Evolutionary conservation across 2,888 invertebrate genomes (phyloP).

Genomic region (Conops quadrifasciatus): DNA sequence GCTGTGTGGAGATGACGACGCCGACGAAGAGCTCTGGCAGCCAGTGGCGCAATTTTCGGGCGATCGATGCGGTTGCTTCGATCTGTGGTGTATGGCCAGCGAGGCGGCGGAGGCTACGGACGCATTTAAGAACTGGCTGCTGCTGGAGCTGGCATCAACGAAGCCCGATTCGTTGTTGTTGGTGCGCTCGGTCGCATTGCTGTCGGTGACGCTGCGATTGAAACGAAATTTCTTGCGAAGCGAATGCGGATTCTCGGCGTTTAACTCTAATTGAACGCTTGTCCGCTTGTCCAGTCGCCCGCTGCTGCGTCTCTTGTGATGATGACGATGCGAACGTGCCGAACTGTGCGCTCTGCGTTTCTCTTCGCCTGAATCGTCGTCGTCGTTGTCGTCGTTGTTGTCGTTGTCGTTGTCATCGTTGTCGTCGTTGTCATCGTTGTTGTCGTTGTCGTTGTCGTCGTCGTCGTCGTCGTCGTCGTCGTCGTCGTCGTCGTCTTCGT

Average conservation of each 20-base stretch:
- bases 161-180: conserved; percentile 60
- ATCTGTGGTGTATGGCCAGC: conserved; percentile 6
- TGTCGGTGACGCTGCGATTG: conserved; percentile 50
- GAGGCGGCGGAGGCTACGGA: conserved; percentile 38
- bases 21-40: conserved; percentile 41
- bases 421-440: too few species aligned
- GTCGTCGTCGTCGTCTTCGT: conserved; percentile 55
- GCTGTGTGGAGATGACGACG: conserved; percentile 34
- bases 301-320: conserved; percentile 55
- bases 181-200: conserved; percentile 38
- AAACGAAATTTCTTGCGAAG: conserved; percentile 64
- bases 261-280: conserved; percentile 52
- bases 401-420: conserved; percentile 51
- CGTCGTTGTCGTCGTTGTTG: conserved; percentile 56
- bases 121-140: conserved; percentile 52
- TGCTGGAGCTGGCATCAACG: conserved; percentile 58
- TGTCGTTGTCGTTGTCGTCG: too few species aligned
- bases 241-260: conserved; percentile 55
- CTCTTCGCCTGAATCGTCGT: conserved; percentile 51
- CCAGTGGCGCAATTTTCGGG: conserved; percentile 32
- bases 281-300: conserved; percentile 49
- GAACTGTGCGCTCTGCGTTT: conserved; percentile 36
- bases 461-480: conserved; percentile 56
- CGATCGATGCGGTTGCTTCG: conserved; percentile 38
- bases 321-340: conserved; percentile 45